These are phyloP conservation scores for Mesorhabditis sp. DNA, from an alignment of 2,888 invertebrate species.

Conservation along the genomic window DNA sequence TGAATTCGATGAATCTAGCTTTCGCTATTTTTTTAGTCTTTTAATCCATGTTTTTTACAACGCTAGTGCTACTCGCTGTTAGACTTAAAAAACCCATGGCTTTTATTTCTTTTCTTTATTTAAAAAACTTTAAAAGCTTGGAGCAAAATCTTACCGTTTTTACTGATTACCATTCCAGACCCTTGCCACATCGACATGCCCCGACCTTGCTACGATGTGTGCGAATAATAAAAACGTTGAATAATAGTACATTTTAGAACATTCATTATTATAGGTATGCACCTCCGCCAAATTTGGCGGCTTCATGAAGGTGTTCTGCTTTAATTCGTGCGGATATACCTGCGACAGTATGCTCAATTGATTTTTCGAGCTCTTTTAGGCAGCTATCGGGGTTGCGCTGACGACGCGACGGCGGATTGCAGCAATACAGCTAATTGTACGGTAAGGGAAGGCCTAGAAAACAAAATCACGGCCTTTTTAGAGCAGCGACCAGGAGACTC, in stretches of 20 bases:
- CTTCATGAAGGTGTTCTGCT: background rate
- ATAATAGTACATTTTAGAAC: background rate
- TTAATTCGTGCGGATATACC: background rate
- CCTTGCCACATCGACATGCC: background rate
- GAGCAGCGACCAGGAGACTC: background rate
- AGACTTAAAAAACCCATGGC: too few relatives aligned
- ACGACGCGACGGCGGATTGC: background rate
- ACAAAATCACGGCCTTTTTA: background rate
- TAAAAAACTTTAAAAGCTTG: background rate
- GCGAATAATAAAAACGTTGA: background rate
- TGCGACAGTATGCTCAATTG: background rate
- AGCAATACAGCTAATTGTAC: background rate
- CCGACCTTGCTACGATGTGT: slow-evolving; percentile 4
- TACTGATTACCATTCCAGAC: background rate
- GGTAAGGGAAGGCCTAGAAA: too few relatives aligned
- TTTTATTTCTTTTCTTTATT: too few relatives aligned
- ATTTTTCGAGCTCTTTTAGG: background rate
- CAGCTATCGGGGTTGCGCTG: slow-evolving; percentile 1
- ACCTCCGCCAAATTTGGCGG: background rate
- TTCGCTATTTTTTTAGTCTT: too few relatives aligned
- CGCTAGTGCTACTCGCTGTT: too few relatives aligned
- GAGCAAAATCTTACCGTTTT: background rate
- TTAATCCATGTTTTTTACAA: too few relatives aligned
- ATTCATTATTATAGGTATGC: background rate
- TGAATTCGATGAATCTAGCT: too few relatives aligned